These are phyloP conservation scores for Drosophila albomicans DNA, from an alignment of 1,140 invertebrate species.

Conservation along the genomic window DNA sequence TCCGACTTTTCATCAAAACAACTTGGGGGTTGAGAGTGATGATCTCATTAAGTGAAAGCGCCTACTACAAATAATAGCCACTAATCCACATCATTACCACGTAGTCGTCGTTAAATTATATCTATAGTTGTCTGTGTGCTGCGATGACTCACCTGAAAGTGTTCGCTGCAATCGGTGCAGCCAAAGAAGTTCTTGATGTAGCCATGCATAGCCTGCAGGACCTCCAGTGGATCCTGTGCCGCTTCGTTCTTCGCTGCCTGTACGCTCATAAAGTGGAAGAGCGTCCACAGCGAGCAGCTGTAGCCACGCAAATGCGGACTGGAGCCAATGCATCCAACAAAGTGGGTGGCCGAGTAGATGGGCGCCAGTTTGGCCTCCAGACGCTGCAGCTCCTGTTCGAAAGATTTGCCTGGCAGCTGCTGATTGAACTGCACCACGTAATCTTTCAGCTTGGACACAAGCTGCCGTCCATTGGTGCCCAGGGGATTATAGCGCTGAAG, in stretches of 20 bases:
- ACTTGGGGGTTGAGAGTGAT: conserved; percentile 6
- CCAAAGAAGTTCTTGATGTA: conserved; percentile 98
- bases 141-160: conserved; percentile 90
- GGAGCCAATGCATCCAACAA: conserved; percentile 89
- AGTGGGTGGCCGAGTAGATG: conserved; percentile 70
- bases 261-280: conserved; percentile 97
- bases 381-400: conserved; percentile 64
- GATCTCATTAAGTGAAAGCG: conserved; percentile 41
- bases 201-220: conserved; percentile 93
- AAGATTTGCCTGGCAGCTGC: conserved; percentile 60
- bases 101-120: conserved; percentile 10
- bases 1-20: background rate
- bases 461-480: conserved; percentile 87
- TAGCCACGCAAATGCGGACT: conserved; percentile 92
- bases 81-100: conserved; percentile 24
- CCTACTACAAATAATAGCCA: conserved; percentile 5
- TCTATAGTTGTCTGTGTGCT: background rate
- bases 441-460: conserved; percentile 86
- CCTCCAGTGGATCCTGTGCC: conserved; percentile 87
- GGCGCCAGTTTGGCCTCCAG: conserved; percentile 51
- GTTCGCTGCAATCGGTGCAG: conserved; percentile 94
- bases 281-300: conserved; percentile 97
- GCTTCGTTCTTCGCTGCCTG: conserved; percentile 87
- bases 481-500: conserved; percentile 86
- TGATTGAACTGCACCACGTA: conserved; percentile 69